Evolutionary conservation across 2,888 invertebrate species (phyloP).

Genomic region (Netelia inedita): DNA sequence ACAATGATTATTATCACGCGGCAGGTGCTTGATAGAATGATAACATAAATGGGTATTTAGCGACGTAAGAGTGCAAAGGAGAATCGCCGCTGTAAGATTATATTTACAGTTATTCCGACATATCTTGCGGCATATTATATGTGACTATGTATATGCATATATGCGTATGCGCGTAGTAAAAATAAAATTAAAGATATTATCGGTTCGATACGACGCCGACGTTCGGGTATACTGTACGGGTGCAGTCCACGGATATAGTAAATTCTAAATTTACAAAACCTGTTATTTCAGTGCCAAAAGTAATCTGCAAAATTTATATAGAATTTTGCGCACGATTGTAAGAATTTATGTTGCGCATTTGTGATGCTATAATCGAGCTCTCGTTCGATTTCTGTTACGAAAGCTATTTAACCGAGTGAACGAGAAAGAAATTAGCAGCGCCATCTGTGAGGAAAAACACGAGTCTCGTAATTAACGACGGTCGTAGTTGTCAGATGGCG

Average conservation of each 20-base stretch:
- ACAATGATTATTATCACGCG: neutral
- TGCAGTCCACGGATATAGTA: too few relatives aligned
- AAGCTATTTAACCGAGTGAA: neutral
- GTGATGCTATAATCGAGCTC: too few relatives aligned
- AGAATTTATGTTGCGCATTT: too few relatives aligned
- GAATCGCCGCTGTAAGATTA: neutral
- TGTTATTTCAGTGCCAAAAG: neutral
- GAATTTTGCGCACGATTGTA: too few relatives aligned
- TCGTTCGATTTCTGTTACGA: neutral
- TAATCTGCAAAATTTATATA: neutral
- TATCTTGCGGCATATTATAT: too few relatives aligned
- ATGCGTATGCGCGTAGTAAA: too few relatives aligned
- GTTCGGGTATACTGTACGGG: too few relatives aligned
- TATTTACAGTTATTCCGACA: neutral
- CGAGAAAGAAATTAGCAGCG: neutral
- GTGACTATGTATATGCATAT: too few relatives aligned
- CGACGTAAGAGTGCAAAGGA: neutral
- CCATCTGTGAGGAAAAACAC: conserved; percentile 21
- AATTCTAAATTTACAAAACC: neutral
- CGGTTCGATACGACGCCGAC: too few relatives aligned
- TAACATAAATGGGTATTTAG: neutral
- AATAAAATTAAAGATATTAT: too few relatives aligned
- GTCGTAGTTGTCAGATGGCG: conserved; percentile 30
- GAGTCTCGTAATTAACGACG: neutral
- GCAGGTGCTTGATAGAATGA: conserved; percentile 16